phyloP scores from a whole-genome alignment of 2,113 vertebrate genomes.

The Megaleporinus macrocephalus region DNA sequence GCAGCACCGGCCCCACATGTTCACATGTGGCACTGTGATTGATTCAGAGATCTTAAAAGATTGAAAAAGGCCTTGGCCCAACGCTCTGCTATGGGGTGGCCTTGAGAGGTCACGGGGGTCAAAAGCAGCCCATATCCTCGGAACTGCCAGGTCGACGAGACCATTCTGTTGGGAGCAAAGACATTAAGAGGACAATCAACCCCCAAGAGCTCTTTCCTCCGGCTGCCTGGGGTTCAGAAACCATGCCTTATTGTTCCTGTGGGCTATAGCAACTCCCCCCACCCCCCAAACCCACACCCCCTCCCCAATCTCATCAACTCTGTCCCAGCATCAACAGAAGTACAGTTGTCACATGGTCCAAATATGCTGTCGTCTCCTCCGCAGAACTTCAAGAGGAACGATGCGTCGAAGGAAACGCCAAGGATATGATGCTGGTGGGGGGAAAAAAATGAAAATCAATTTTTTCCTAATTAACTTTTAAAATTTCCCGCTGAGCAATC shows the following conservation, averaged over 20 bases:
- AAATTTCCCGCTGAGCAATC: slow-evolving; percentile 76
- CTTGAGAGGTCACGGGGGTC: slow-evolving; percentile 56
- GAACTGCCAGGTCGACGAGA: slow-evolving; percentile 62
- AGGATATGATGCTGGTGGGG: slow-evolving; percentile 4
- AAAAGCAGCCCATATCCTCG: slow-evolving; percentile 64
- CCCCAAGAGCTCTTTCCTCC: slow-evolving; percentile 58
- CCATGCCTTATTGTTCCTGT: slow-evolving; percentile 43
- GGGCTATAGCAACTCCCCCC: not conserved
- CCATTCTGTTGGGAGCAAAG: slow-evolving; percentile 63
- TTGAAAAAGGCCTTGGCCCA: slow-evolving; percentile 69
- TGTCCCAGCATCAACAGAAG: slow-evolving; percentile 4
- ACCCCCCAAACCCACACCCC: not conserved
- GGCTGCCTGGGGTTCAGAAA: slow-evolving; percentile 41
- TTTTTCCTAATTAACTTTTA: slow-evolving; percentile 79
- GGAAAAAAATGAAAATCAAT: slow-evolving; percentile 68
- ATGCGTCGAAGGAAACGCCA: slow-evolving; percentile 14
- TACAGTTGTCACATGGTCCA: slow-evolving; percentile 5
- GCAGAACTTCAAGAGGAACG: not conserved
- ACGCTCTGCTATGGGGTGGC: slow-evolving; percentile 62
- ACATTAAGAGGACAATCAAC: slow-evolving; percentile 72
- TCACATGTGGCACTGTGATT: slow-evolving; percentile 71
- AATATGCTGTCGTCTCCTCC: slow-evolving; percentile 2
- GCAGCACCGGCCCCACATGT: slow-evolving; percentile 59
- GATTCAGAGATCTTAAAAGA: slow-evolving; percentile 74
- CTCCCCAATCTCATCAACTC: slow-evolving; percentile 28